Conservation (phyloP, 2,797 vertebrate species). For the Chromis chromis region DNA sequence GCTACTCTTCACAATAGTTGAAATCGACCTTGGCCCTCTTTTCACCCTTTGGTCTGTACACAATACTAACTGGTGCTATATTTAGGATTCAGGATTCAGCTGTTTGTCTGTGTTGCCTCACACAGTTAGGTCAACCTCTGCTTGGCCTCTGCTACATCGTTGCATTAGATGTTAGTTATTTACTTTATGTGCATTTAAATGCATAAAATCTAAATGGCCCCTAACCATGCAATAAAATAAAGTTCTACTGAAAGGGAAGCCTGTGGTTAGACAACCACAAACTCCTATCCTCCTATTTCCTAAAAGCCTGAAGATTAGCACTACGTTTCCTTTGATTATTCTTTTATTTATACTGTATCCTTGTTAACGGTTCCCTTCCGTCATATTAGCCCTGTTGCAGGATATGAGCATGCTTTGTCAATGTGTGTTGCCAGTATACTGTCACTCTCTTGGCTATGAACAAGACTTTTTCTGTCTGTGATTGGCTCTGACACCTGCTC, state of each 20-base stretch:
- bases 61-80: conserved; percentile 91
- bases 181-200: conserved; percentile 61
- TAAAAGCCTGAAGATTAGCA: conserved; percentile 12
- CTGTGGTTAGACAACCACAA: conserved; percentile 31
- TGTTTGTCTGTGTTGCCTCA: conserved; percentile 79
- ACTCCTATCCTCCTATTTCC: conserved; percentile 15
- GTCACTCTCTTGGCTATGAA: conserved; percentile 10
- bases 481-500: conserved; percentile 31
- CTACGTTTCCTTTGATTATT: neutral
- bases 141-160: conserved; percentile 50
- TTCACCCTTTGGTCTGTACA: conserved; percentile 75
- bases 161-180: conserved; percentile 44
- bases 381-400: conserved; percentile 20
- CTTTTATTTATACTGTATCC: neutral
- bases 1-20: conserved; percentile 55
- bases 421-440: conserved; percentile 14
- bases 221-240: conserved; percentile 68
- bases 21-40: conserved; percentile 56
- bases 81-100: conserved; percentile 83
- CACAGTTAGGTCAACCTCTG: conserved; percentile 61
- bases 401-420: conserved; percentile 35
- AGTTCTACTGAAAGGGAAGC: conserved; percentile 41
- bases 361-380: neutral
- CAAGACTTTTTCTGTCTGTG: conserved; percentile 4
- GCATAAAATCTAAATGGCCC: conserved; percentile 29